Evolutionary conservation across 2,888 invertebrate species (phyloP), one percentile per base, ranked within the genome.

Genomic region (Pocota personata): DNA sequence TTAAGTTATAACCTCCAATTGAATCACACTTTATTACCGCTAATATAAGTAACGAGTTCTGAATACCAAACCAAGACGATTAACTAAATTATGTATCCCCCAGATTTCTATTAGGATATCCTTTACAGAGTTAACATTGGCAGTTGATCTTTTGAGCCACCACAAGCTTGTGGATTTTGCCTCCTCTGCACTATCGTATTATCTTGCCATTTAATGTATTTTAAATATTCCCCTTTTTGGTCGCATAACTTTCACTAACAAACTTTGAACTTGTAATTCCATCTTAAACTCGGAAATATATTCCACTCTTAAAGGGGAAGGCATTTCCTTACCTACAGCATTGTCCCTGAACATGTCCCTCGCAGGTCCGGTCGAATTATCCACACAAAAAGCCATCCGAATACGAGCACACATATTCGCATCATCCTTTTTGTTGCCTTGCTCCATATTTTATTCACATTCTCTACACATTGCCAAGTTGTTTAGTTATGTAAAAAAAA

Each of bases 401-500:
- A 8, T 10, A 12, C 10, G 24, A 48, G 1, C 3, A 55, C 5
- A 32, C 14, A 55, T 14, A 27, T 27, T 16, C 27, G 10, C 5
- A 30, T n/a, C 10, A 57, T 46, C n/a, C 43, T n/a, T 35, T 32
- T 8, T 21, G 7, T 5, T 32, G 32, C 14, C 8, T 12, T 14
- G 40, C 14, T 37, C 40, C 12, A 60, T 24, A 40, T 16, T n/a
- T 21, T 16, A 37, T 37, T 24, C 10, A 3, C 60, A 46, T 14
- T 62, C 19, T 46, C 6, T 16, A 27, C 19, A 62, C 46, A 46
- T 19, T 46, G 19, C 19, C 43, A 30, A 62, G 46, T 62, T 62
- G 62, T 32, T 30, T 62, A 67, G 46, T 32, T 66, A 58, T 37
- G 67, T 60, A 76, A 76, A n/a, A n/a, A n/a, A n/a, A n/a, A n/a